Base-by-base conservation (phyloP, 2,797 vertebrate genomes). In the Nyctibius grandis region DNA sequence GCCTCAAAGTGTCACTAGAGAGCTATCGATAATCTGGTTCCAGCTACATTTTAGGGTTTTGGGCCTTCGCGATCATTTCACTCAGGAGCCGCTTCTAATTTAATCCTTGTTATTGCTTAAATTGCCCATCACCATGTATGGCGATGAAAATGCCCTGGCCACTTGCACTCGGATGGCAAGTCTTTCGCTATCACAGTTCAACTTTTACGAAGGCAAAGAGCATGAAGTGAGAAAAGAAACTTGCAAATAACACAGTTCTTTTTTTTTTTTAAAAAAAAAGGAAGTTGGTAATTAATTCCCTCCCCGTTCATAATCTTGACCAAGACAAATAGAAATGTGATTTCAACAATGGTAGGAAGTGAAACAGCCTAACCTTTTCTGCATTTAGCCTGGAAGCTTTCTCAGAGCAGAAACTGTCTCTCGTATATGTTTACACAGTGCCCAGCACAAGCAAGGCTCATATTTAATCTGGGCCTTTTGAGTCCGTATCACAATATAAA, bases 311-410 rank as follows among this genome's bases (percentile, higher is more conserved):
- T 59, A 91, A 85, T 93, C 81, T 94, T 94, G 93, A 95, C 94
- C 91, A 94, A 93, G 85, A 93, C 73, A 96, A 98, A 97, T 91
- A 97, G 97, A 97, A 97, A 97, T 94, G 92, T 68, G 91, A 92
- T 80, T 72, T 90, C 85, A 96, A 98, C 97, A 98, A 98, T 97
- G 74, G 95, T 73, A 97, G 97, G 97, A 98, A 98, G 95, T 96
- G 85, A 92, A 97, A 95, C 60, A 92, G 91, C 57, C 84, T 96
- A 96, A 97, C 97, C 95, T 97, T 97, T 68, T 97, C 94, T 96
- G 91, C 95, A 96, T 95, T 97, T 93, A 94, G 94, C 81, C 78
- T 94, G 86, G 70, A 95, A 68, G 42, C 7, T 70, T 85, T 95
- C 72, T 34, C 53, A 88, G 90, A 85, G 72, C 25, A 83, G 84